These are phyloP conservation scores for Drosophila koepferae DNA, from an alignment of 2,888 invertebrate genomes.

Conservation along the genomic window DNA sequence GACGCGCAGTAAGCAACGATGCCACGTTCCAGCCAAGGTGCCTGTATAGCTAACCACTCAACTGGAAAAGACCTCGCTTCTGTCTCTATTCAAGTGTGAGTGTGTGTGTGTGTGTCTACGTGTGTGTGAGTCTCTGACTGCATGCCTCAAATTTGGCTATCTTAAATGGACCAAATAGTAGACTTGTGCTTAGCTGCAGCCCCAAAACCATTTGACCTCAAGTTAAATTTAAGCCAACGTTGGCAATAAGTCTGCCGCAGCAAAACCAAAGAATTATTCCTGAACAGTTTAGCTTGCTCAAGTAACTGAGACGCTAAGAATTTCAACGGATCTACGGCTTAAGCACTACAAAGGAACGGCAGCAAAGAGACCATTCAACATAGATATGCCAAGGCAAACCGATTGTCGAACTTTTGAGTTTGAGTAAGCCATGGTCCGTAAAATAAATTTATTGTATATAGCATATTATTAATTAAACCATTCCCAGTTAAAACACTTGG, in stretches of 20 bases:
- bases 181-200: conserved; percentile 14
- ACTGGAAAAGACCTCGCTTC: conserved; percentile 46
- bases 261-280: conserved; percentile 4
- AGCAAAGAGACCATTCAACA: not conserved
- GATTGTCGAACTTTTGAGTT: not conserved
- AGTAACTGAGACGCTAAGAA: not conserved
- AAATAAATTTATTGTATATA: not conserved
- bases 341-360: not conserved
- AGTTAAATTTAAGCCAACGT: conserved; percentile 29
- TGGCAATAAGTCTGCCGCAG: conserved; percentile 15
- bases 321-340: conserved; percentile 1
- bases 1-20: conserved; percentile 40
- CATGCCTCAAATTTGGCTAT: conserved; percentile 32
- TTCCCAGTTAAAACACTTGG: not conserved
- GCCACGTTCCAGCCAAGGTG: conserved; percentile 41
- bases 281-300: not conserved
- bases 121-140: conserved; percentile 24
- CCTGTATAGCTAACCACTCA: conserved; percentile 46
- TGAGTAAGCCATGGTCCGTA: not conserved
- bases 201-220: conserved; percentile 32
- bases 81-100: conserved; percentile 19
- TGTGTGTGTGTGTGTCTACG: conserved; percentile 1
- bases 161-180: conserved; percentile 26
- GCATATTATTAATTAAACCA: not conserved
- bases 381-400: not conserved